Conservation (phyloP, 2,888 invertebrate species). For the Micropterix aruncella region DNA sequence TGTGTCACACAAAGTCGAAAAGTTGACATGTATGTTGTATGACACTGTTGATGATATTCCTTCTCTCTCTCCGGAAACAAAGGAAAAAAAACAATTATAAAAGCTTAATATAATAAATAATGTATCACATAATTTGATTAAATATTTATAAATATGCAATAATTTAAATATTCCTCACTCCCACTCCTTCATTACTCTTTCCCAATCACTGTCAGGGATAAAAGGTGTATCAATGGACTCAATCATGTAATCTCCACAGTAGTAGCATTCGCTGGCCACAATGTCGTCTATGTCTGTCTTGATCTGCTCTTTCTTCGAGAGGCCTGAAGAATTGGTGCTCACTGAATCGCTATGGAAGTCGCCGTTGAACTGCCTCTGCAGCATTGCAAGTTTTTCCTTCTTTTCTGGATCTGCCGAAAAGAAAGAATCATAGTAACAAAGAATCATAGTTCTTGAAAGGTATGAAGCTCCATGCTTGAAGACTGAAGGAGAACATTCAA, state of each 20-base stretch:
- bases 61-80: too few species aligned
- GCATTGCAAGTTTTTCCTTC: conserved; percentile 44
- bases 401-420: conserved; percentile 33
- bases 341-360: conserved; percentile 28
- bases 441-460: background rate
- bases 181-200: conserved; percentile 74
- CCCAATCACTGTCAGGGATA: conserved; percentile 70
- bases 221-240: conserved; percentile 82
- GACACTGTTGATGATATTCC: too few species aligned
- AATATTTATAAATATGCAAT: too few species aligned
- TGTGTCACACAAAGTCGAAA: too few species aligned
- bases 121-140: too few species aligned
- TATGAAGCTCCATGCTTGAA: too few species aligned
- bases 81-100: too few species aligned
- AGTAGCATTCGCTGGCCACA: conserved; percentile 81
- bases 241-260: conserved; percentile 88
- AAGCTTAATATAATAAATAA: too few species aligned
- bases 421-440: background rate
- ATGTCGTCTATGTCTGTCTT: conserved; percentile 79
- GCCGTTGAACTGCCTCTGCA: conserved; percentile 47
- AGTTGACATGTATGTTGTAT: too few species aligned
- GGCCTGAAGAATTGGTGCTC: conserved; percentile 21
- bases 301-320: conserved; percentile 48
- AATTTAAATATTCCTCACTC: too few species aligned
- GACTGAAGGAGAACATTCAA: too few species aligned